These are phyloP conservation scores for Antitype chi DNA, from an alignment of 2,888 invertebrate genomes.

Conservation along the genomic window DNA sequence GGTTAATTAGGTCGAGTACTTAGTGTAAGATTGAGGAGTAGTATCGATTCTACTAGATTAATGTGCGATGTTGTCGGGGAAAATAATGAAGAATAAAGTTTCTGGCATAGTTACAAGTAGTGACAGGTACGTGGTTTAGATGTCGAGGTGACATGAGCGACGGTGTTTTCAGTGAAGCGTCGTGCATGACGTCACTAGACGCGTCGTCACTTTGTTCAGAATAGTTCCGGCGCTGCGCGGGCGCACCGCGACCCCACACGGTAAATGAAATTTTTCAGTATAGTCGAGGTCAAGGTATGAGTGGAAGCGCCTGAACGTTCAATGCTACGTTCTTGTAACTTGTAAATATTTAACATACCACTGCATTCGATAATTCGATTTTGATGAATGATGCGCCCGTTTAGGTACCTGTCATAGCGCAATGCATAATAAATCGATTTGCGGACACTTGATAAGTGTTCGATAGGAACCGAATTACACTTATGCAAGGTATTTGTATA, in stretches of 20 bases:
- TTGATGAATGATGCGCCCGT: constrained; percentile 45
- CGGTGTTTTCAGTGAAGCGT: constrained; percentile 69
- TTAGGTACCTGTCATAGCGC: constrained; percentile 45
- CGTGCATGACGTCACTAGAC: constrained; percentile 78
- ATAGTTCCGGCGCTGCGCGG: constrained; percentile 70
- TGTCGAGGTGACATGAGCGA: constrained; percentile 71
- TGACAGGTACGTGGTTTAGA: constrained; percentile 69
- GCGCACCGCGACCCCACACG: constrained; percentile 64
- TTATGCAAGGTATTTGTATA: constrained; percentile 56
- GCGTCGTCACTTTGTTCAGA: constrained; percentile 79
- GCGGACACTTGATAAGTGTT: constrained; percentile 41
- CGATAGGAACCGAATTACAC: constrained; percentile 50
- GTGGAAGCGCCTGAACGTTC: constrained; percentile 60
- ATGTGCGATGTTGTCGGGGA: constrained; percentile 43
- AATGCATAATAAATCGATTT: constrained; percentile 47
- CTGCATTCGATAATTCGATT: constrained; percentile 32
- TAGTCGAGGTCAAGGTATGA: constrained; percentile 84
- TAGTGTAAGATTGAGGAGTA: constrained; percentile 71
- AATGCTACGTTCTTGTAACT: constrained; percentile 41
- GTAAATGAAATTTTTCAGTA: constrained; percentile 77
- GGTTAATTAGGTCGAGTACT: constrained; percentile 85
- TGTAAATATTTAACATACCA: constrained; percentile 47
- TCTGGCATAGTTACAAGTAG: constrained; percentile 66
- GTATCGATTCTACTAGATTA: constrained; percentile 73
- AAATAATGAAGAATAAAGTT: constrained; percentile 60